Conservation (phyloP, 1,140 invertebrate species). For the Lepidotrigona ventralis region DNA sequence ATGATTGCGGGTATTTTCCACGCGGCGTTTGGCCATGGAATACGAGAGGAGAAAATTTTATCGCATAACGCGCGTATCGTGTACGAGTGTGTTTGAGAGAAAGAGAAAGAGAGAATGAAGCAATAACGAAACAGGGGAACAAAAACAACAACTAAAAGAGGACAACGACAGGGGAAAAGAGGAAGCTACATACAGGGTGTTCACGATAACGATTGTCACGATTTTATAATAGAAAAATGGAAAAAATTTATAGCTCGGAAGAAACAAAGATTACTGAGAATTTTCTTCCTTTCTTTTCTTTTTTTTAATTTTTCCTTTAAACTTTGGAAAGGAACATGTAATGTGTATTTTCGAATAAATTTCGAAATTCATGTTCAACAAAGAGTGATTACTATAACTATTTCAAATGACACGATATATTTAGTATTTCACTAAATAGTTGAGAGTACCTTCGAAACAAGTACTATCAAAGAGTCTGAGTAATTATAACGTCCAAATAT, state of each 20-base stretch:
- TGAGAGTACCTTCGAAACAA: too few relatives aligned
- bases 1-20: constrained; percentile 41
- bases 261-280: too few relatives aligned
- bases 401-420: neutral
- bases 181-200: too few relatives aligned
- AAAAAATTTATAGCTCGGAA: too few relatives aligned
- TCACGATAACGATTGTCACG: neutral
- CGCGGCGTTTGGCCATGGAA: neutral
- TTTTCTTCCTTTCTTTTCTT: too few relatives aligned
- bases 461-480: too few relatives aligned
- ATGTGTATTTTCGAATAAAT: too few relatives aligned
- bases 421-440: neutral
- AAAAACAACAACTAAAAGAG: neutral
- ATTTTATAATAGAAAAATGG: neutral
- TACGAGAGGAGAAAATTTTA: neutral
- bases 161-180: neutral
- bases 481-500: too few relatives aligned
- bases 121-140: neutral
- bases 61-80: too few relatives aligned
- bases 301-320: too few relatives aligned
- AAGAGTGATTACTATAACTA: neutral
- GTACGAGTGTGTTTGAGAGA: neutral
- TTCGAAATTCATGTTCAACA: neutral
- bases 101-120: neutral
- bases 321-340: too few relatives aligned